Base-by-base conservation (phyloP, 2,113 vertebrate genomes). In the Nerophis ophidion region DNA sequence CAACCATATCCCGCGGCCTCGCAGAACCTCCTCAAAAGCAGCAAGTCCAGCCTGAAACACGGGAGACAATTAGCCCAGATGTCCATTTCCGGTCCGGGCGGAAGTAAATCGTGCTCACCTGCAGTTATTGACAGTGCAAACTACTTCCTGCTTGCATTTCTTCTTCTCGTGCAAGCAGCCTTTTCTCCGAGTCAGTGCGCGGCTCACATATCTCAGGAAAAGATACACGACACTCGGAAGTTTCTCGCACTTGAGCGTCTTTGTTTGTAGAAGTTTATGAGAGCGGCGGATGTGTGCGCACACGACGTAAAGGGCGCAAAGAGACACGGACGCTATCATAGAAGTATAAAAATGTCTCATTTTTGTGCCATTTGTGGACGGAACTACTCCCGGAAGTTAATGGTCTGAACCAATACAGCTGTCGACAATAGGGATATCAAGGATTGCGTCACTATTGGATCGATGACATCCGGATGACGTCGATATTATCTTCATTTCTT, bases 1-100 rank as follows among this genome's bases (percentile, higher is more conserved):
- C 89, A 86, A 10, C 85, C 86, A 49, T 88, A 89, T 5, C 87
- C 87, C 1, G 68, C 75, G 46, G 67, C 71, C 12, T 65, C 53
- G 74, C 89, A 89, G 80, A 84, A 89, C 42, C 66, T 80, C 66
- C 85, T 77, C 81, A 89, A 6, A 46, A 60, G 8, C 1, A 5
- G 0, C 0, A 1, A 13, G 6, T 86, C 58, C 60, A 86, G 35
- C 65, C 87, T 86, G 1, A 60, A 8, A 65, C 6, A 61, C 15
- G 60, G 60, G 5, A 47, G 0, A 36, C 7, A 51, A 13, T 11
- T 3, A 16, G 15, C 14, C 11, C 9, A 60, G 8, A 1, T 13
- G 15, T 49, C 17, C 8, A 1, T 49, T 49, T 49, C 17, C 8
- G 48, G 0, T 5, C 0, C 6, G 48, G 9, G 16, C 14, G 48